phyloP scores from a whole-genome alignment of 2,113 vertebrate genomes.

The Sus scrofa region T2T-Sscrofa CM000817.6:75625501-75626000 shows the following conservation, averaged over 20 bases:
- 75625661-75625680: not conserved
- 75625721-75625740: constrained; percentile 66
- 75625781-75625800: constrained; percentile 85
- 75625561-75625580: not conserved
- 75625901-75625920: not conserved
- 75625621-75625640: not conserved
- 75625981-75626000: not conserved
- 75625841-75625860: constrained; percentile 83
- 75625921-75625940: not conserved
- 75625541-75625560: too few species aligned
- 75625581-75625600: not conserved
- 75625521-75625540: not conserved
- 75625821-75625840: constrained; percentile 81
- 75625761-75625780: constrained; percentile 84
- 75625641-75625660: not conserved
- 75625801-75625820: constrained; percentile 84
- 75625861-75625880: constrained; percentile 78
- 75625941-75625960: not conserved
- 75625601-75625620: accelerated
- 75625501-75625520: not conserved
- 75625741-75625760: constrained; percentile 79
- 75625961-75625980: not conserved
- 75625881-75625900: not conserved
- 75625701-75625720: constrained; percentile 73
- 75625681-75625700: not conserved